Percentiles rank a stretch among this genome's conserved stretches.
These are phyloP conservation scores for Acinonyx jubatus DNA, from an alignment of 2,113 vertebrate species.

Conservation along the genomic window DNA sequence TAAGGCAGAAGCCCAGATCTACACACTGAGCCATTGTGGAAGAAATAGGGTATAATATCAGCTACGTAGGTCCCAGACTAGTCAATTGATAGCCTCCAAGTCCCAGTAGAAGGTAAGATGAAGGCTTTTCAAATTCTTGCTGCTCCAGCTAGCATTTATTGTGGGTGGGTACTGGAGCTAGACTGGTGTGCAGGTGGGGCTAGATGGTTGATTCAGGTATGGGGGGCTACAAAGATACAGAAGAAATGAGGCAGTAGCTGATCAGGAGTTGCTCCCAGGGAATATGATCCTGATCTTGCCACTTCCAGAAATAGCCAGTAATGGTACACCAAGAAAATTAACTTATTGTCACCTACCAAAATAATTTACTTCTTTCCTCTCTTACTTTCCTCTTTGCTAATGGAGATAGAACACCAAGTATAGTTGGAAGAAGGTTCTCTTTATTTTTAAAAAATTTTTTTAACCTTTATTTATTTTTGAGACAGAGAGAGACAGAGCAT, in stretches of 20 bases:
- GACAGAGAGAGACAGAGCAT: too few species aligned
- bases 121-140: not conserved
- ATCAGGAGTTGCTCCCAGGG: not conserved
- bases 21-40: not conserved
- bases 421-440: not conserved
- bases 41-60: not conserved
- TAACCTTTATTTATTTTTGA: too few species aligned
- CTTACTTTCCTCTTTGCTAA: not conserved
- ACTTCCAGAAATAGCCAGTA: not conserved
- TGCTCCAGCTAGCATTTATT: not conserved
- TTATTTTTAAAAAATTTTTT: not conserved
- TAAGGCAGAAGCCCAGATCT: not conserved
- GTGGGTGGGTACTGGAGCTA: not conserved
- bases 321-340: not conserved
- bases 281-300: not conserved
- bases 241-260: not conserved
- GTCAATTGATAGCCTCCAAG: not conserved
- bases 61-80: not conserved
- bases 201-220: not conserved
- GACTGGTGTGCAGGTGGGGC: not conserved
- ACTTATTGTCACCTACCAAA: not conserved
- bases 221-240: too few species aligned
- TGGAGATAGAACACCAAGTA: not conserved
- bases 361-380: not conserved
- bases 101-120: not conserved